A percentile compares a stretch with the other conserved stretches of the same genome.
Conservation (phyloP, 2,888 invertebrate species). For the Lobophora halterata region DNA sequence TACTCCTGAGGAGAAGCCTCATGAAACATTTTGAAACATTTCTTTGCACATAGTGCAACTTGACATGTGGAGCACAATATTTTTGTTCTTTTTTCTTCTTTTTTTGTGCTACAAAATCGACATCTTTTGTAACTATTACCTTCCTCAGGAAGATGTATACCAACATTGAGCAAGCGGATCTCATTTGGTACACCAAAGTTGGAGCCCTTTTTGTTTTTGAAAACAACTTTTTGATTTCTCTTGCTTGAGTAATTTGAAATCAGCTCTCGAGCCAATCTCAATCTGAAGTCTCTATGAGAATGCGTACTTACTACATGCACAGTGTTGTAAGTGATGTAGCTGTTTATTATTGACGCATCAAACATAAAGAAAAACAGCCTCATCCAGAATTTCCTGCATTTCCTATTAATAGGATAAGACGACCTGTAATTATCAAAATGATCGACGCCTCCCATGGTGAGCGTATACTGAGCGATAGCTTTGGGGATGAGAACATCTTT, state of each 20-base stretch:
- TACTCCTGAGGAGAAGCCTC: conserved; percentile 3
- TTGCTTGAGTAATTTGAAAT: conserved; percentile 12
- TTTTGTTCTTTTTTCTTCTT: conserved; percentile 1
- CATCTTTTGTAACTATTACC: conserved; percentile 1
- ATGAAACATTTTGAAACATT: conserved; percentile 3
- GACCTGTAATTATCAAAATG: conserved; percentile 21
- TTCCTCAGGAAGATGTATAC: conserved; percentile 1
- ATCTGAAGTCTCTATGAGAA: conserved; percentile 28
- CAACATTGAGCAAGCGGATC: conserved; percentile 1
- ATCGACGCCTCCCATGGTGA: conserved; percentile 30
- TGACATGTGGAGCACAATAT: conserved; percentile 1
- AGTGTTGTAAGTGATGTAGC: conserved; percentile 31
- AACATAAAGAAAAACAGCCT: conserved; percentile 26
- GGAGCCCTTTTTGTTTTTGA: not conserved
- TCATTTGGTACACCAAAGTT: conserved; percentile 1
- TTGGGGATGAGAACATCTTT: conserved; percentile 23
- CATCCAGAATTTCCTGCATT: conserved; percentile 26
- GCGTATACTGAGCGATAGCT: conserved; percentile 27
- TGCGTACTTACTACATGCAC: conserved; percentile 20
- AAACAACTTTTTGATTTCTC: not conserved
- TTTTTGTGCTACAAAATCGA: conserved; percentile 4
- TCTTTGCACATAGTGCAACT: conserved; percentile 3
- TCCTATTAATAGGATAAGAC: conserved; percentile 16
- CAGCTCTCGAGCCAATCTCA: conserved; percentile 24
- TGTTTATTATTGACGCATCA: conserved; percentile 32